Conservation (phyloP, 2,113 vertebrate genomes). For the Paraplagusia blochii region DNA sequence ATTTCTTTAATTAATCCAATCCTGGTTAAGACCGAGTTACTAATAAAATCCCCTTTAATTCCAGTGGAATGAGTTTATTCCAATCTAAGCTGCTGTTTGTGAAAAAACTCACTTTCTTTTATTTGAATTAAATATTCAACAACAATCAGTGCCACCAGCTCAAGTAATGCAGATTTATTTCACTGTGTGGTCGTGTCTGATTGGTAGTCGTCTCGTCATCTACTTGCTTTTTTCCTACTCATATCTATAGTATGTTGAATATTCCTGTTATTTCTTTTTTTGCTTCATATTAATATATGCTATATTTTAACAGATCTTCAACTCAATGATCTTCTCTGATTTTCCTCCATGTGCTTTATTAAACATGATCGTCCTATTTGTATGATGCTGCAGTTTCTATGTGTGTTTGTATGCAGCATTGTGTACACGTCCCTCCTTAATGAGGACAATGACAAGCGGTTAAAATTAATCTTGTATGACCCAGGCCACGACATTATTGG, state of each 20-base stretch:
- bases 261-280: too few relatives aligned
- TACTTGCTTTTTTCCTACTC: too few relatives aligned
- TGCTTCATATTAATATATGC: too few relatives aligned
- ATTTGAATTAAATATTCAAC: neutral
- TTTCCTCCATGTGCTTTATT: neutral
- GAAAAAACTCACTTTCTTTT: neutral
- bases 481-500: slow-evolving; percentile 6
- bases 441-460: slow-evolving; percentile 28
- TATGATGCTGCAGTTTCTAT: slow-evolving; percentile 12
- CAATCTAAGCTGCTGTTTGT: neutral
- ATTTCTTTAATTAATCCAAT: too few relatives aligned
- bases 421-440: slow-evolving; percentile 18
- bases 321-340: too few relatives aligned
- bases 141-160: neutral
- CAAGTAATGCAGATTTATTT: neutral
- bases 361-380: slow-evolving; percentile 7
- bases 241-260: too few relatives aligned
- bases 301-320: too few relatives aligned
- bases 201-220: too few relatives aligned
- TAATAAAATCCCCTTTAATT: too few relatives aligned
- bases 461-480: slow-evolving; percentile 32
- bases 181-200: too few relatives aligned
- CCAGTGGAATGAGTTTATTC: neutral
- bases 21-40: too few relatives aligned
- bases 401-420: slow-evolving; percentile 6